phyloP scores from a whole-genome alignment of 64 coral and sea anemone species.

The Montipora sp. region DNA sequence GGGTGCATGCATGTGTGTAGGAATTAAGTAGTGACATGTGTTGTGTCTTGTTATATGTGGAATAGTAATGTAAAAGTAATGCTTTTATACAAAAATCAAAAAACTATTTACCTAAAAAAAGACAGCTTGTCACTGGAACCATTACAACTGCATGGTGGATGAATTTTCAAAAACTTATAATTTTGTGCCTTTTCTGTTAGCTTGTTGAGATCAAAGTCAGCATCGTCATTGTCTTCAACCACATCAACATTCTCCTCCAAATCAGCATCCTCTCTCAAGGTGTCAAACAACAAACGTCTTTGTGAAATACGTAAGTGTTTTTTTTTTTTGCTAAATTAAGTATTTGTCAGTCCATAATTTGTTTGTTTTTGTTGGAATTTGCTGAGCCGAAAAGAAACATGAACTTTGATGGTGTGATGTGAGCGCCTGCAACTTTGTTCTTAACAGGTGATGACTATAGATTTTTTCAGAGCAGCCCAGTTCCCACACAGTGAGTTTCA shows the following conservation, averaged over 20 bases:
- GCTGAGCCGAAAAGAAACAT: no score
- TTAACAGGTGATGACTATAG: constrained; percentile 86
- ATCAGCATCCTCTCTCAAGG: neutral
- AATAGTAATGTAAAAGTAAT: no score
- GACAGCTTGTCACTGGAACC: no score
- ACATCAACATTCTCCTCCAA: constrained; percentile 27
- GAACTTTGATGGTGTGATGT: no score
- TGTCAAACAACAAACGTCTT: constrained; percentile 72
- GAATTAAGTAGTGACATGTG: no score
- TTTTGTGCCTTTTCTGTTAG: constrained; percentile 27
- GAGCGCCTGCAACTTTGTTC: neutral
- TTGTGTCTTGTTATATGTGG: no score
- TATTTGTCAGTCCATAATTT: neutral
- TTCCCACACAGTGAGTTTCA: constrained; percentile 68
- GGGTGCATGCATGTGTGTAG: no score
- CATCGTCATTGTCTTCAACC: constrained; percentile 51
- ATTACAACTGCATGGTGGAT: no score
- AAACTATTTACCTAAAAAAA: no score
- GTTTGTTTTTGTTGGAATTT: no score
- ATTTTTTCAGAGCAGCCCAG: constrained; percentile 65
- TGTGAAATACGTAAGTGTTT: constrained; percentile 91
- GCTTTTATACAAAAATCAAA: no score
- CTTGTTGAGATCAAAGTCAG: constrained; percentile 87
- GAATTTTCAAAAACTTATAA: no score
- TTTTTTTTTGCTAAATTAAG: neutral